phyloP scores from a whole-genome alignment of 2,113 vertebrate species.

The Odocoileus hemionus region DNA sequence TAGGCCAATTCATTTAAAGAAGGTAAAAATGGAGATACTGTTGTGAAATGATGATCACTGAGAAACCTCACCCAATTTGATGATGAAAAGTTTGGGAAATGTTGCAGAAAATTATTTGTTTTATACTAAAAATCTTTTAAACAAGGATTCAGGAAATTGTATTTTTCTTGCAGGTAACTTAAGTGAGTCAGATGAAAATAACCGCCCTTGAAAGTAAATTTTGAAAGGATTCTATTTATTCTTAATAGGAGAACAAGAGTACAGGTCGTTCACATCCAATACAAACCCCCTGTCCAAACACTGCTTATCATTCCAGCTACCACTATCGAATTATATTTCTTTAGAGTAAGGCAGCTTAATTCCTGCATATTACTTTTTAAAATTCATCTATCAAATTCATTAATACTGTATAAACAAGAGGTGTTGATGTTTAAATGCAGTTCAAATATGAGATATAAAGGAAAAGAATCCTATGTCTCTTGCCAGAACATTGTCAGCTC shows the following conservation, averaged over 20 bases:
- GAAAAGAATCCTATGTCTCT: not conserved
- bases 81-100: not conserved
- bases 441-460: conserved; percentile 2
- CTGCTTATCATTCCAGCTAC: not conserved
- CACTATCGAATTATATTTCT: not conserved
- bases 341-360: not conserved
- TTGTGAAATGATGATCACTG: not conserved
- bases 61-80: not conserved
- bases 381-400: not conserved
- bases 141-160: not conserved
- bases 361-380: not conserved
- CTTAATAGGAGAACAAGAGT: not conserved
- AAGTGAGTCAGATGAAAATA: not conserved
- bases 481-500: conserved; percentile 7
- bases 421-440: not conserved
- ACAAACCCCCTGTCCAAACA: not conserved
- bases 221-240: conserved; percentile 10
- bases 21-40: not conserved
- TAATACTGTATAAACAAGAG: conserved; percentile 11
- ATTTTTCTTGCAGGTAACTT: not conserved
- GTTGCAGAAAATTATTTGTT: not conserved
- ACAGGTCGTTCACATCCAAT: not conserved
- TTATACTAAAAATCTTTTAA: conserved; percentile 23
- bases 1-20: not conserved
- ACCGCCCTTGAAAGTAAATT: not conserved